Evolutionary conservation across 2,888 invertebrate species (phyloP).

Genomic region (Meganola albula): DNA sequence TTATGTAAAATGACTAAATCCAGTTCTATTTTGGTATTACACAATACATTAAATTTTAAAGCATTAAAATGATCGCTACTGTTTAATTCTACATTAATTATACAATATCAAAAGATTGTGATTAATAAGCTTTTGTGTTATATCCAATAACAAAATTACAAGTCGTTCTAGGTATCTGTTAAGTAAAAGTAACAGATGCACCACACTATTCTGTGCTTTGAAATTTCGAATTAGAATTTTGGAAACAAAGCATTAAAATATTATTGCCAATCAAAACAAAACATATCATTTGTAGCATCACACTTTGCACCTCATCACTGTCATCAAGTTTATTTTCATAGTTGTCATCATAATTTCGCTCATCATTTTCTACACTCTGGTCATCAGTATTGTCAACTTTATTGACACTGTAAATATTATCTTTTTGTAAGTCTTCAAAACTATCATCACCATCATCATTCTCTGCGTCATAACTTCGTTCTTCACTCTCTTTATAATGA

Average conservation of each 20-base stretch:
- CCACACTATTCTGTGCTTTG: conserved; percentile 7
- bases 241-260: conserved; percentile 36
- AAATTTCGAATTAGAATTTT: conserved; percentile 15
- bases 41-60: no score
- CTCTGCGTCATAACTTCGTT: conserved; percentile 18
- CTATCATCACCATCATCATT: conserved; percentile 31
- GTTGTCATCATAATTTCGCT: conserved; percentile 19
- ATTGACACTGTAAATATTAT: conserved; percentile 38
- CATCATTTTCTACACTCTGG: conserved; percentile 28
- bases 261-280: conserved; percentile 54
- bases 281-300: conserved; percentile 30
- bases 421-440: conserved; percentile 32
- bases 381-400: conserved; percentile 28
- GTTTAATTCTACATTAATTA: no score
- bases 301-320: conserved; percentile 46
- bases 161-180: no score
- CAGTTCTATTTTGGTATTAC: not conserved
- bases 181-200: conserved; percentile 8
- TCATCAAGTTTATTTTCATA: no score
- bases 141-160: no score
- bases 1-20: not conserved
- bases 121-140: no score
- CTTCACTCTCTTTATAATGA: conserved; percentile 29
- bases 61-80: no score
- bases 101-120: no score